Evolutionary conservation across 2,888 invertebrate species (phyloP), one percentile per base, ranked within the genome.

Genomic region (Disparrhopalites patrizii): DNA sequence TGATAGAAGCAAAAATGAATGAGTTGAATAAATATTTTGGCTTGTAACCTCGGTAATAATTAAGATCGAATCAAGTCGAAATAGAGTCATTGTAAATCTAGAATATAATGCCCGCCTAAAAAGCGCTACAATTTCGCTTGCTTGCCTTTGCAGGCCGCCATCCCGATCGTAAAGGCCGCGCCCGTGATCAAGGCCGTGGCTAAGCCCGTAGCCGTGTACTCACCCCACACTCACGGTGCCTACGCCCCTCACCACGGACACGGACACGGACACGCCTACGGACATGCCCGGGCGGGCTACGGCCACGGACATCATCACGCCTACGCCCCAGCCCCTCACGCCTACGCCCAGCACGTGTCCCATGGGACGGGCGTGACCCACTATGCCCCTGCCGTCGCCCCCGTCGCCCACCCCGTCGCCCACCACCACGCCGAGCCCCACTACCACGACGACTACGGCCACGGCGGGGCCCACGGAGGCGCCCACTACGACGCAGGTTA

Each of bases 101-200:
- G 3, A n/a, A 28, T 3, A 52, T 28, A 52, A 2, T 18, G 7
- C 51, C 25, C 20, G 3, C 3, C 20, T 51, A 25, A 25, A 15
- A 3, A 20, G 13, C 15, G 20, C 25, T 13, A 13, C 51, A 25
- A 13, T 8, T 3, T 23, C 15, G 13, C 13, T 33, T 56, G 8
- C n/a, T n/a, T 23, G n/a, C 33, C 7, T 23, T 23, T 31, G 4
- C 25, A 62, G 55, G 62, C 62, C 8, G 62, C 62, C 25, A 28
- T 62, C 25, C 62, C 62, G 40, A 30, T 62, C 13, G 62, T 62
- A 2, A 62, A 61, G 33, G 55, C 55, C 3, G 38, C 67, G 20
- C 63, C 67, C 28, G 52, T 67, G 10, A 28, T 67, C 4, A 67
- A 67, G 38, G 67, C 67, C 3, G 64, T 64, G 10, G 54, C 23